Evolutionary conservation across 2,797 vertebrate species (phyloP), one percentile per base, ranked within the genome.

Genomic region (Microctenopoma steveboyesi): DNA sequence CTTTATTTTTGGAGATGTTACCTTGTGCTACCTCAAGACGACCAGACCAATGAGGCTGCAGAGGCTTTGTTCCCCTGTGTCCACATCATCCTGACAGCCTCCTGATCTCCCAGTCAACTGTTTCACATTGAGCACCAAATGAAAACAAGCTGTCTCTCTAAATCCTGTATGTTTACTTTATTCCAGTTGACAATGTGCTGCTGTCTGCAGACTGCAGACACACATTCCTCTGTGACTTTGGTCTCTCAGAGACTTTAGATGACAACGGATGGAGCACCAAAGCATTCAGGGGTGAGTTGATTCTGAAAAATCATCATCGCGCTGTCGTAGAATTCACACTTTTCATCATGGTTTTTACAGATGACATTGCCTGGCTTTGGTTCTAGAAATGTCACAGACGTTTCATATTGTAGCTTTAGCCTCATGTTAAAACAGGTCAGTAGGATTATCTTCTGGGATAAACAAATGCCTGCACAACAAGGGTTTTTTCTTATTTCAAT

Each of bases 201-300:
- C 92, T 99, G 88, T 98, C 96, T 25, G 94, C 93, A 0, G 95
- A 98, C 42, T 95, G 96, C 66, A 95, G 91, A 86, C 92, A 94
- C 37, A 94, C 93, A 2, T 96, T 96, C 72, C 94, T 99, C 70
- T 98, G 97, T 40, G 98, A 99, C 91, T 99, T 99, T 16, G 98
- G 98, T 52, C 95, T 97, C 63, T 96, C 98, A 0, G 90, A 96
- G 88, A 93, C 90, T 64, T 86, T 97, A 11, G 95, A 94, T 16
- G 91, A 91, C 0, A 88, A 90, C 0, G 94, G 94, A 11, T 48
- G 90, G 80, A 95, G 92, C 54, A 92, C 91, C 74, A 90, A 91
- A 64, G 74, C 94, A 22, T 89, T 94, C 89, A 92, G 93, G 82
- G 95, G 97, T 98, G 74, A 91, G 89, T 64, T 0, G 3, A 15